phyloP scores from a whole-genome alignment of 2,797 vertebrate genomes.

The Propithecus deckenii region DNA sequence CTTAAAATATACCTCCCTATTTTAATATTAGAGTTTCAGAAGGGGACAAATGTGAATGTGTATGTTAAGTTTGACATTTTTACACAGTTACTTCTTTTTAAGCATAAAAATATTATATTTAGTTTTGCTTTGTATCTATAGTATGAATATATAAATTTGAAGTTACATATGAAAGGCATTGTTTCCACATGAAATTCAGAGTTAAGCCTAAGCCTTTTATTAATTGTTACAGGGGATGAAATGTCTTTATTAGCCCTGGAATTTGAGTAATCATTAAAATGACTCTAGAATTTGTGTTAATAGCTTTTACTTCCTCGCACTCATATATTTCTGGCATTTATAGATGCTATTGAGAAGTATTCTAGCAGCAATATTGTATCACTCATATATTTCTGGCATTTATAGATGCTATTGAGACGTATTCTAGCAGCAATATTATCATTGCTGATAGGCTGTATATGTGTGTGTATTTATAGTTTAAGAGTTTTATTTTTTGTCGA shows the following conservation, averaged over 20 bases:
- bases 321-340: background rate
- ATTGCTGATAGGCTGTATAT: background rate
- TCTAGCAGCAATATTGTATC: background rate
- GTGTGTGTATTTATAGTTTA: background rate
- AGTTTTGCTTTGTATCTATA: background rate
- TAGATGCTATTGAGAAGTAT: background rate
- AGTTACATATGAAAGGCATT: background rate
- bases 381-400: background rate
- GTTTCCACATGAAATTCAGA: background rate
- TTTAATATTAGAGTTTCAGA: background rate
- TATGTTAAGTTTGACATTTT: background rate
- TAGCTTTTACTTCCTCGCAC: background rate
- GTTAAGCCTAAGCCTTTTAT: background rate
- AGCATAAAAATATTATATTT: background rate
- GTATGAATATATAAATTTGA: background rate
- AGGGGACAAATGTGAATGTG: background rate
- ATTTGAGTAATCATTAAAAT: background rate
- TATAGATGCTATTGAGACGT: background rate
- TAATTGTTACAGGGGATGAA: background rate
- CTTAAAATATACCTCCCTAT: background rate
- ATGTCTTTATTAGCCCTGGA: background rate
- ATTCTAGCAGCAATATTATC: background rate
- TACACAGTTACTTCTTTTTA: background rate
- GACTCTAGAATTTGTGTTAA: background rate
- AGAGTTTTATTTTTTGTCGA: background rate